A percentile compares a stretch with the other conserved stretches of the same genome.
Conservation (phyloP, 2,888 invertebrate species). For the Desoria tigrina region DNA sequence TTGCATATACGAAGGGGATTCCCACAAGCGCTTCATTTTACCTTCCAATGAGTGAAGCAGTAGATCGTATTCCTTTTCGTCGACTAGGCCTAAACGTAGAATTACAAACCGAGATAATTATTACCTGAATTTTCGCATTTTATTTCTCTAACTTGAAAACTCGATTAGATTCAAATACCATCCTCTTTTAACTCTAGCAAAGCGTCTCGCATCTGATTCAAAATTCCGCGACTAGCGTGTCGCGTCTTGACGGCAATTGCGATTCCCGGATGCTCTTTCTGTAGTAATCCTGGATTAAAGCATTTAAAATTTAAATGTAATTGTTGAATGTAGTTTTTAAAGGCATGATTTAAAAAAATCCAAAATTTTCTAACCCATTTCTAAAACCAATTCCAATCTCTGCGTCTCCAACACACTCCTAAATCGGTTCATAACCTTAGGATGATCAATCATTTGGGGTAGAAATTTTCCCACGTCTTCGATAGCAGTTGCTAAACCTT, state of each 20-base stretch:
- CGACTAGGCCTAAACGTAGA: conserved; percentile 62
- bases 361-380: conserved; percentile 55
- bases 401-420: conserved; percentile 50
- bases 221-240: conserved; percentile 65
- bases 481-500: conserved; percentile 66
- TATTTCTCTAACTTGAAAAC: background rate
- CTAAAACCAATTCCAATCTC: conserved; percentile 60
- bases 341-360: no score
- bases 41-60: conserved; percentile 62
- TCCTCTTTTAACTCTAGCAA: conserved; percentile 63
- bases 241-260: conserved; percentile 67
- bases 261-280: conserved; percentile 64
- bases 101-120: background rate
- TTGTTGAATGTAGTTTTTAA: background rate
- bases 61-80: conserved; percentile 63
- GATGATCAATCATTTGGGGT: conserved; percentile 60
- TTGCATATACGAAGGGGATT: conserved; percentile 56
- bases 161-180: no score
- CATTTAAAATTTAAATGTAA: background rate
- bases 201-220: conserved; percentile 64
- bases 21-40: conserved; percentile 59
- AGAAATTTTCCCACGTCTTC: conserved; percentile 64
- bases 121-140: background rate
- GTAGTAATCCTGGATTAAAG: conserved; percentile 57
- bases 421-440: conserved; percentile 55